A percentile compares a stretch with the other conserved stretches of the same genome.
Evolutionary conservation across 2,113 vertebrate genomes (phyloP).

Genomic region (Scomber colias): DNA sequence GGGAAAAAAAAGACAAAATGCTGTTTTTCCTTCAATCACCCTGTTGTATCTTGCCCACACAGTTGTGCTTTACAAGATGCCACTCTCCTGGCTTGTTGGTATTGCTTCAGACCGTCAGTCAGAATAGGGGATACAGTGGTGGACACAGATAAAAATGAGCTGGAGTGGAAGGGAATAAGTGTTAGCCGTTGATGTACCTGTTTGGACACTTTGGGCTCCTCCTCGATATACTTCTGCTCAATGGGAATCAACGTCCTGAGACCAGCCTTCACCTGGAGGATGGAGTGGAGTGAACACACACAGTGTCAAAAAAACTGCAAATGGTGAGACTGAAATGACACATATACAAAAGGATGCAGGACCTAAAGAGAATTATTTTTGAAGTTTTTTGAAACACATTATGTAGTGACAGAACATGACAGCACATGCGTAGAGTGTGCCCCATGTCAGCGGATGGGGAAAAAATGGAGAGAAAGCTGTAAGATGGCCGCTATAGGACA

Average conservation of each 20-base stretch:
- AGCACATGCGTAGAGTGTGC: conserved; percentile 53
- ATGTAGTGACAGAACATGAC: conserved; percentile 16
- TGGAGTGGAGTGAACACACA: conserved; percentile 74
- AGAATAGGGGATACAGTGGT: conserved; percentile 30
- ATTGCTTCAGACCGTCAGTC: conserved; percentile 51
- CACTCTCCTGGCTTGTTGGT: conserved; percentile 69
- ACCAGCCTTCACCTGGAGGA: conserved; percentile 95
- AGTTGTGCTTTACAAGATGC: conserved; percentile 73
- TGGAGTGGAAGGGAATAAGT: conserved; percentile 17
- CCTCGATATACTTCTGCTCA: conserved; percentile 99
- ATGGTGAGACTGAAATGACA: conserved; percentile 43
- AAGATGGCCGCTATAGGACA: conserved; percentile 84
- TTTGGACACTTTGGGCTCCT: conserved; percentile 97
- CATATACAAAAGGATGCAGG: not conserved
- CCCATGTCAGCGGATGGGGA: conserved; percentile 66
- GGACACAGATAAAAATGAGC: conserved; percentile 10
- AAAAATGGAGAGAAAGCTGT: conserved; percentile 58
- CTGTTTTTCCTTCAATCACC: conserved; percentile 80
- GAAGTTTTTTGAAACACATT: not conserved
- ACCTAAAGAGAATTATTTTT: too few relatives aligned
- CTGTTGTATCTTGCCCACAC: conserved; percentile 76
- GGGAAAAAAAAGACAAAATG: conserved; percentile 57
- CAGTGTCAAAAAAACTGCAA: conserved; percentile 28
- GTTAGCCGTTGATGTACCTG: conserved; percentile 87
- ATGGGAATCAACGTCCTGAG: conserved; percentile 95